These are phyloP conservation scores for Drosophila ambigua DNA, from an alignment of 1,140 invertebrate genomes.

Conservation along the genomic window DNA sequence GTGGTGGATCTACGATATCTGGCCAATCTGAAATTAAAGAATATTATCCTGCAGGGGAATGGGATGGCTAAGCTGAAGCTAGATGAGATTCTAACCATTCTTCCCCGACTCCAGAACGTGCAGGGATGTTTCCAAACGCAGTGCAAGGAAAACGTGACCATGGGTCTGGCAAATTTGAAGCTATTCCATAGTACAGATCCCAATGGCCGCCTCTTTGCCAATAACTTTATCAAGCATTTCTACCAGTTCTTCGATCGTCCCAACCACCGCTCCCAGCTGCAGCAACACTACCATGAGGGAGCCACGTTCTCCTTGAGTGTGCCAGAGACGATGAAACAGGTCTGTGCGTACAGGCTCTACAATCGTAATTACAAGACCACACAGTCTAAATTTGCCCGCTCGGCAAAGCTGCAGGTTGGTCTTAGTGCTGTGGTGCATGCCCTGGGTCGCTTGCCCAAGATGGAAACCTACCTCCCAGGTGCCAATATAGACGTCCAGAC, in stretches of 20 bases:
- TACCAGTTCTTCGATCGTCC: slow-evolving; percentile 32
- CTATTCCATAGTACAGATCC: background rate
- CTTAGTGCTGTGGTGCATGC: slow-evolving; percentile 5
- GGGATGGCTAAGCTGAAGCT: slow-evolving; percentile 18
- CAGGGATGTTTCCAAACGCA: slow-evolving; percentile 6
- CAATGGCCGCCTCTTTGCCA: background rate
- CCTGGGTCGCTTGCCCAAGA: slow-evolving; percentile 24
- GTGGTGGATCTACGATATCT: slow-evolving; percentile 28
- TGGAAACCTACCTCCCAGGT: background rate
- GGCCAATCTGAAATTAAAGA: background rate
- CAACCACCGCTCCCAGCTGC: slow-evolving; percentile 9
- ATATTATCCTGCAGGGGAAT: slow-evolving; percentile 28
- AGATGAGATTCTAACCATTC: background rate
- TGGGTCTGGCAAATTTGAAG: background rate
- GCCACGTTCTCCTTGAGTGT: slow-evolving; percentile 40
- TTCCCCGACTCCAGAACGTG: slow-evolving; percentile 28
- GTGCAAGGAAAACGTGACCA: background rate
- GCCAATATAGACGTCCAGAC: slow-evolving; percentile 5
- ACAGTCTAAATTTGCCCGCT: slow-evolving; percentile 16
- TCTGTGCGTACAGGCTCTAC: slow-evolving; percentile 28
- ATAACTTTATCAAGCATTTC: slow-evolving; percentile 5
- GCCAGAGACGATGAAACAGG: background rate
- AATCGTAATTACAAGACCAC: slow-evolving; percentile 26
- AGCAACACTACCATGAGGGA: slow-evolving; percentile 5
- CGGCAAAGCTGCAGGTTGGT: slow-evolving; percentile 28